Evolutionary conservation across 2,113 vertebrate genomes (phyloP).

Genomic region (Limnothrissa miodon): DNA sequence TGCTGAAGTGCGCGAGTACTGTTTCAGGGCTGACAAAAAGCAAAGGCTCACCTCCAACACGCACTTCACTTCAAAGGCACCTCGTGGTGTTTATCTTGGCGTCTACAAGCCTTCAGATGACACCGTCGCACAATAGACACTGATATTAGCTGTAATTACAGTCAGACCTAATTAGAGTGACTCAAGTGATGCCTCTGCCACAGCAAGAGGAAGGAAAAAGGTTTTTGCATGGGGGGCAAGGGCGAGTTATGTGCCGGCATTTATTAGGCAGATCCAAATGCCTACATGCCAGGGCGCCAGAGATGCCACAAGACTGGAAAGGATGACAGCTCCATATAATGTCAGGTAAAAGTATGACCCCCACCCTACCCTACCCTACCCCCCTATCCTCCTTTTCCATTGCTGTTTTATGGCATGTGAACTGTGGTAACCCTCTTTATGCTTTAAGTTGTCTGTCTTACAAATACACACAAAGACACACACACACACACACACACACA

Average conservation of each 20-base stretch:
- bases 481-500: not conserved
- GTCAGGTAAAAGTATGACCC: not conserved
- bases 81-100: not conserved
- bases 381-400: too few species aligned
- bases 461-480: not conserved
- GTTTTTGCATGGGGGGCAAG: not conserved
- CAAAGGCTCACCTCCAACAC: not conserved
- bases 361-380: too few species aligned
- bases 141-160: not conserved
- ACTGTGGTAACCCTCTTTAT: too few species aligned
- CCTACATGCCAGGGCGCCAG: not conserved
- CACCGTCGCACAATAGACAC: not conserved
- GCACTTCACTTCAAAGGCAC: not conserved
- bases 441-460: not conserved
- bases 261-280: not conserved
- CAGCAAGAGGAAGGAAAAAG: not conserved
- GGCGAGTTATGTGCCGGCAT: not conserved
- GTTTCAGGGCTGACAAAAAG: not conserved
- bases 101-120: not conserved
- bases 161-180: not conserved
- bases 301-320: not conserved
- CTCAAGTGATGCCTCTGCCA: not conserved
- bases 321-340: not conserved
- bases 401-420: not conserved
- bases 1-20: not conserved